A percentile compares a stretch with the other conserved stretches of the same genome.
phyloP scores from a whole-genome alignment of 2,797 vertebrate genomes.

The Lacerta viridis region DNA sequence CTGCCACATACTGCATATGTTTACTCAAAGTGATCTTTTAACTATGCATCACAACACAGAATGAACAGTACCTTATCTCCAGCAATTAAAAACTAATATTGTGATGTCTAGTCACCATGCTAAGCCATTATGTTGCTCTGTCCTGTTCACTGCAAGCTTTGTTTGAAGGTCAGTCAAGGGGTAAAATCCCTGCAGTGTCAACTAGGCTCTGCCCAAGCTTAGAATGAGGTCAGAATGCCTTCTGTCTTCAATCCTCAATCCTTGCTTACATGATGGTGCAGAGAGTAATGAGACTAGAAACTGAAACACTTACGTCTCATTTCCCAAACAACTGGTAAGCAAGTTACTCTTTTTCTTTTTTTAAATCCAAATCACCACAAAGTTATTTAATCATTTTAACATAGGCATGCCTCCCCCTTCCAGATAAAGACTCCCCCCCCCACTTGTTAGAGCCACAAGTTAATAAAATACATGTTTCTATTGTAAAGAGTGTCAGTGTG shows the following conservation, averaged over 20 bases:
- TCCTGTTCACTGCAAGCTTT: neutral
- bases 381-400: neutral
- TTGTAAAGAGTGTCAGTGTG: neutral
- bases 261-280: neutral
- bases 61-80: neutral
- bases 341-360: neutral
- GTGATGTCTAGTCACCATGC: neutral
- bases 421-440: neutral
- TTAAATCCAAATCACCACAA: neutral
- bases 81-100: neutral
- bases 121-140: constrained; percentile 6
- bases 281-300: neutral
- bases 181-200: constrained; percentile 4
- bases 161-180: constrained; percentile 20
- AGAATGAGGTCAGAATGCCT: constrained; percentile 33
- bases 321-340: neutral
- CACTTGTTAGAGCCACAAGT: neutral
- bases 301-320: neutral
- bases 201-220: neutral
- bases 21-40: neutral
- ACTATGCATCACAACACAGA: neutral
- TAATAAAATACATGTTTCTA: neutral
- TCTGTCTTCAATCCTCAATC: neutral
- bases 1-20: neutral
- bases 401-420: neutral